phyloP scores from a whole-genome alignment of 2,113 vertebrate genomes.

The Chitala chitala region DNA sequence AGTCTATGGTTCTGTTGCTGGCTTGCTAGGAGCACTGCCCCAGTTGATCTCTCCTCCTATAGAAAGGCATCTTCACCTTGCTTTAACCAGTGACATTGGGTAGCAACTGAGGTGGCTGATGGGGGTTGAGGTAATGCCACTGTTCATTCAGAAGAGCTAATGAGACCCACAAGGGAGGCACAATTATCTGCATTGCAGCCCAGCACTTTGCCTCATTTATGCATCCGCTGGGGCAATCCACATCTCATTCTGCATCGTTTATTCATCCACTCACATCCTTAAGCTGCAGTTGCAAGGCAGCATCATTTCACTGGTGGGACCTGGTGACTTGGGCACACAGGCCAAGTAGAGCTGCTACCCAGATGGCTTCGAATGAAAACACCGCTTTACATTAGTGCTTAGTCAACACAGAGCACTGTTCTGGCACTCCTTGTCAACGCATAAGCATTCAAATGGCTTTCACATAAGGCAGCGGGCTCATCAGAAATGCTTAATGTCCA shows the following conservation, averaged over 20 bases:
- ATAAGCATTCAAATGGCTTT: neutral
- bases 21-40: neutral
- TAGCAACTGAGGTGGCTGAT: neutral
- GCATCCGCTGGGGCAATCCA: neutral
- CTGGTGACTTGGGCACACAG: too few species aligned
- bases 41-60: slow-evolving; percentile 13
- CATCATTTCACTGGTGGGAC: neutral
- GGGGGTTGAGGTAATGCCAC: neutral
- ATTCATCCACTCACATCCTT: neutral
- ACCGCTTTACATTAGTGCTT: neutral
- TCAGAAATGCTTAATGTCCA: neutral
- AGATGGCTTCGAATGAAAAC: neutral
- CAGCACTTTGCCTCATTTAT: neutral
- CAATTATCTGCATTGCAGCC: neutral
- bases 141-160: neutral
- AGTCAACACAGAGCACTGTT: neutral
- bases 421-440: too few species aligned
- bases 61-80: neutral
- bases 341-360: too few species aligned
- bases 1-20: neutral
- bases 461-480: neutral
- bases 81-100: neutral
- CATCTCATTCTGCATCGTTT: neutral
- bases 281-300: neutral
- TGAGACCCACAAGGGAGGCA: neutral